phyloP scores from a whole-genome alignment of 2,888 invertebrate genomes.

The Vanessa cardui region DNA sequence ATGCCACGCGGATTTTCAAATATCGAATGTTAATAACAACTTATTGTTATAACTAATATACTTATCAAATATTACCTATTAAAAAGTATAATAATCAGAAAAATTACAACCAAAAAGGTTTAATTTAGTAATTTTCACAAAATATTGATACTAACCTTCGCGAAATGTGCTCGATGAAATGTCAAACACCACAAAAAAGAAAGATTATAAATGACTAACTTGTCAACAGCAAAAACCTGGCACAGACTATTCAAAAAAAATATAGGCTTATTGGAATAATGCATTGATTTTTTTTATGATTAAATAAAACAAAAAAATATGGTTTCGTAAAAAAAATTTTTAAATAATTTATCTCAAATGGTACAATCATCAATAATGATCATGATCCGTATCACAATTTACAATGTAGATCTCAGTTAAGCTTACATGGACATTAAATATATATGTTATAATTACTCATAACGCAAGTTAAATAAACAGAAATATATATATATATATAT shows the following conservation, averaged over 20 bases:
- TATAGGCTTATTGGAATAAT: neutral
- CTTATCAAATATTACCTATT: neutral
- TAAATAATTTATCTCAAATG: too few relatives aligned
- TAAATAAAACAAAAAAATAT: too few relatives aligned
- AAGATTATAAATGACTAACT: constrained; percentile 38
- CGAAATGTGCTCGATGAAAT: constrained; percentile 68
- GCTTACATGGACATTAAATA: too few relatives aligned
- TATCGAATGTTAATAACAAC: constrained; percentile 50
- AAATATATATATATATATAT: too few relatives aligned
- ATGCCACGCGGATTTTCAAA: constrained; percentile 71
- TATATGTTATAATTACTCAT: too few relatives aligned
- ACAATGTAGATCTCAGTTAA: too few relatives aligned
- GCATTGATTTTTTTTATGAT: too few relatives aligned
- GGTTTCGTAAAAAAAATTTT: too few relatives aligned
- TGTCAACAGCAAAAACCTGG: constrained; percentile 41
- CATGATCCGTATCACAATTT: too few relatives aligned
- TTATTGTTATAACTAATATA: constrained; percentile 13
- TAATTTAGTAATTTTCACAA: neutral
- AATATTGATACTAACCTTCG: constrained; percentile 49
- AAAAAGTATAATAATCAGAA: neutral
- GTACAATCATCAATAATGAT: too few relatives aligned
- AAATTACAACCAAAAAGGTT: neutral
- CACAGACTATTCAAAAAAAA: constrained; percentile 15
- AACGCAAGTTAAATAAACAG: too few relatives aligned
- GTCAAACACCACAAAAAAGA: constrained; percentile 51